phyloP scores from a whole-genome alignment of 2,113 vertebrate species.

The Opisthocomus hoazin region DNA sequence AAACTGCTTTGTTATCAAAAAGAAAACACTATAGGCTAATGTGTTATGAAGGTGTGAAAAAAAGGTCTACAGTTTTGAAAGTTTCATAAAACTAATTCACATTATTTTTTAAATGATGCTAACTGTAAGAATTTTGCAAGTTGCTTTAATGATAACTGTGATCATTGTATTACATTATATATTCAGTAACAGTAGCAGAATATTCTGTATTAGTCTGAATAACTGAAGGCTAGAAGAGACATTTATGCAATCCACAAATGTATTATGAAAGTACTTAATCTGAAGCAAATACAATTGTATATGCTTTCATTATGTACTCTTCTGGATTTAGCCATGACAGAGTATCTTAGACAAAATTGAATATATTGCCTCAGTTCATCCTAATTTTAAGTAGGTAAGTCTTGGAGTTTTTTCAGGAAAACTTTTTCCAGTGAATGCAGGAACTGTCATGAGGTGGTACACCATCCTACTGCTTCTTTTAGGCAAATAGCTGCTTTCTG shows the following conservation, averaged over 20 bases:
- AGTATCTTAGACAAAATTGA: slow-evolving; percentile 15
- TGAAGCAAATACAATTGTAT: slow-evolving; percentile 6
- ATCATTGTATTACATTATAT: neutral
- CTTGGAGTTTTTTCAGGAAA: neutral
- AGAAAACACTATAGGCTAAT: neutral
- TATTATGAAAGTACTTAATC: slow-evolving; percentile 49
- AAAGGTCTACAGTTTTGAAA: neutral
- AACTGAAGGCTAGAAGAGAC: neutral
- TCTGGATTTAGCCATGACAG: neutral
- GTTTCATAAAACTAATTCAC: neutral
- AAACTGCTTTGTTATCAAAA: neutral
- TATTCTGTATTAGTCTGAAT: neutral
- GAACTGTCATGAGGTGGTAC: neutral
- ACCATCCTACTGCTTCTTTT: neutral
- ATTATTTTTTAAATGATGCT: neutral
- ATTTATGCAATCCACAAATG: slow-evolving; percentile 30
- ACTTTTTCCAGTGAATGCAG: neutral
- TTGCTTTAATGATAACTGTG: neutral
- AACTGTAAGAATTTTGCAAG: neutral
- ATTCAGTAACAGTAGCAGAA: neutral
- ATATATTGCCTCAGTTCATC: neutral
- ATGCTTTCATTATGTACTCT: neutral
- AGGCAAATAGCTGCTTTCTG: slow-evolving; percentile 1
- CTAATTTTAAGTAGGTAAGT: neutral
- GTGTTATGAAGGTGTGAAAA: neutral